A percentile compares a stretch with the other conserved stretches of the same genome.
Evolutionary conservation across 2,113 vertebrate species (phyloP).

Genomic region (Sminthopsis crassicaudata): DNA sequence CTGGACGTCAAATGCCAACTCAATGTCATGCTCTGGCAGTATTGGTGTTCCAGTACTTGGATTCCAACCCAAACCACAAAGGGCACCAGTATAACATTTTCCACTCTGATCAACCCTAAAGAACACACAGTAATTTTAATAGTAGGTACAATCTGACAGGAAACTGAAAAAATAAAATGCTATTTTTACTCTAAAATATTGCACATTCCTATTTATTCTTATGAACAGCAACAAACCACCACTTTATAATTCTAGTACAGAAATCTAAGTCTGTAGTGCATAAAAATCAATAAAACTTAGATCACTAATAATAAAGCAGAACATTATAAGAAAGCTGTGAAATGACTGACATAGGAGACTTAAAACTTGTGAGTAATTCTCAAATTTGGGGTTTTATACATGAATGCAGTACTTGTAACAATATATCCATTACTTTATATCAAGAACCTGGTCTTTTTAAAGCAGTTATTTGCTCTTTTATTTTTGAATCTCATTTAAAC

Average conservation of each 20-base stretch:
- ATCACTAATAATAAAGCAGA: not conserved
- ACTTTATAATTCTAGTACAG: not conserved
- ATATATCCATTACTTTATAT: not conserved
- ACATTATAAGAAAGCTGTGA: not conserved
- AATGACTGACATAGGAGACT: not conserved
- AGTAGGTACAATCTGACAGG: not conserved
- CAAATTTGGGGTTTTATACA: not conserved
- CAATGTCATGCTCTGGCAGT: slow-evolving; percentile 92
- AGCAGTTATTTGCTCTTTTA: not conserved
- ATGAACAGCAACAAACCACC: not conserved
- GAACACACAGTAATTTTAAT: not conserved
- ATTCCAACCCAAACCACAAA: slow-evolving; percentile 94
- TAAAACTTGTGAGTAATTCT: not conserved
- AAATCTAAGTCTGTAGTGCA: not conserved
- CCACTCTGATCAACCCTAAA: slow-evolving; percentile 87
- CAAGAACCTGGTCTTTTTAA: not conserved
- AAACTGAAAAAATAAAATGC: not conserved
- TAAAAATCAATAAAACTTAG: not conserved
- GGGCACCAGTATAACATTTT: slow-evolving; percentile 89
- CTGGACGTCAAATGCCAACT: slow-evolving; percentile 91
- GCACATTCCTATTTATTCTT: not conserved
- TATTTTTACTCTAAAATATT: not conserved
- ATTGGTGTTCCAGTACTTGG: slow-evolving; percentile 78
- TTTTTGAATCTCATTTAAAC: not conserved
- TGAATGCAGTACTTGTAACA: not conserved